Conservation (phyloP, 2,888 invertebrate species). For the Caenorhabditis imperialis region DNA sequence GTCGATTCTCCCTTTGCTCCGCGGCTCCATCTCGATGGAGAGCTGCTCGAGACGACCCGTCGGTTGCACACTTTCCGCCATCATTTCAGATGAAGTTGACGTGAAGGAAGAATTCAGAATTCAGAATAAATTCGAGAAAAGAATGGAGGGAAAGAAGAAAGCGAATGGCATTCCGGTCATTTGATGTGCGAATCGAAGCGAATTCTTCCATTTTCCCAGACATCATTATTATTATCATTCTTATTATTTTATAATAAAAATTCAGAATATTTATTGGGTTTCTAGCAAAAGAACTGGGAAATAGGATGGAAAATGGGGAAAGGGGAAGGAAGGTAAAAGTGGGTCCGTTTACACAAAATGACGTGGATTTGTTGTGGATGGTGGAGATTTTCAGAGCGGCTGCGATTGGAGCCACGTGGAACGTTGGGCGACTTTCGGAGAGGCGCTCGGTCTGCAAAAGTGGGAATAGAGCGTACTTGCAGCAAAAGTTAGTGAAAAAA, state of each 20-base stretch:
- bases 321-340: background rate
- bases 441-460: conserved; percentile 30
- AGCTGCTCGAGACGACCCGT: conserved; percentile 34
- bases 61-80: conserved; percentile 55
- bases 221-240: too few species aligned
- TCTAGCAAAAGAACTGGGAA: too few species aligned
- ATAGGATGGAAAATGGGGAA: background rate
- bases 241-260: too few species aligned
- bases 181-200: too few species aligned
- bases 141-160: too few species aligned
- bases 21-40: conserved; percentile 38
- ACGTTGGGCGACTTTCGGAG: conserved; percentile 31
- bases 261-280: too few species aligned
- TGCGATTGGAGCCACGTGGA: conserved; percentile 56
- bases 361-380: conserved; percentile 35
- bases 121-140: too few species aligned
- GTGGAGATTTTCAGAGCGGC: conserved; percentile 8
- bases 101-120: background rate
- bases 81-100: conserved; percentile 13
- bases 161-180: too few species aligned
- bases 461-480: too few species aligned
- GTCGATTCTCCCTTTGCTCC: conserved; percentile 15
- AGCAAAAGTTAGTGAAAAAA: background rate
- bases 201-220: too few species aligned
- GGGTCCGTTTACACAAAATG: conserved; percentile 47